Conservation (phyloP, 53 echinoderm and acorn worm species). For the Echinarachnius parma region DNA sequence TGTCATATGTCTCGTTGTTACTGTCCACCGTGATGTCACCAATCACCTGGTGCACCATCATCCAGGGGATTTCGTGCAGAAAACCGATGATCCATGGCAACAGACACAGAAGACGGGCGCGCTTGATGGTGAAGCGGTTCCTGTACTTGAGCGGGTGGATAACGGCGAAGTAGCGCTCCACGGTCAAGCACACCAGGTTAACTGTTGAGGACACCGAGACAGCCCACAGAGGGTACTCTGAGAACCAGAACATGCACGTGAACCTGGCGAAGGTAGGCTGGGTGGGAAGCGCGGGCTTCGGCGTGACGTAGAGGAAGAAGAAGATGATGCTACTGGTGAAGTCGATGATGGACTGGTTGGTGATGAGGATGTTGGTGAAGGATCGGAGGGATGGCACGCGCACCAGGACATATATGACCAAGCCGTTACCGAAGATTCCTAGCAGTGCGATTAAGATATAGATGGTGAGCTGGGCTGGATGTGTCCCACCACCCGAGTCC, state of each 20-base stretch:
- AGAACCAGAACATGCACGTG: constrained; percentile 73
- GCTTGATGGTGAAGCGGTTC: constrained; percentile 55
- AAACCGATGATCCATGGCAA: constrained; percentile 66
- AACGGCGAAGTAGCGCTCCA: constrained; percentile 75
- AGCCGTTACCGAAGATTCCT: constrained; percentile 65
- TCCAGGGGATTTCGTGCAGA: constrained; percentile 77
- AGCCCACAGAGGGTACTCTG: constrained; percentile 78
- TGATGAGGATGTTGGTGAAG: constrained; percentile 70
- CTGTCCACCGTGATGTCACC: constrained; percentile 1
- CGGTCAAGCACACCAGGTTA: constrained; percentile 72
- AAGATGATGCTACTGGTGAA: constrained; percentile 68
- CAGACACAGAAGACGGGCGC: constrained; percentile 60
- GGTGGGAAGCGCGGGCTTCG: constrained; percentile 46
- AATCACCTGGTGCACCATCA: constrained; percentile 50
- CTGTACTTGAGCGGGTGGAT: constrained; percentile 75
- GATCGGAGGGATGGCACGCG: constrained; percentile 58
- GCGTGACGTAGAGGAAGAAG: constrained; percentile 54
- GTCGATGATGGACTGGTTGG: constrained; percentile 78
- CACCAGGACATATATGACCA: constrained; percentile 65
- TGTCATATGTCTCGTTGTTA: constrained; percentile 10
- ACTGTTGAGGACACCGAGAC: constrained; percentile 73
- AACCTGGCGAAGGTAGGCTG: constrained; percentile 28
- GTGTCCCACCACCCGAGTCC: constrained; percentile 8
- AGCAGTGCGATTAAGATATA: constrained; percentile 64
- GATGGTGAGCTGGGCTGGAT: constrained; percentile 30